Base-by-base conservation (phyloP, 2,113 vertebrate genomes). In the Tetrax tetrax region DNA sequence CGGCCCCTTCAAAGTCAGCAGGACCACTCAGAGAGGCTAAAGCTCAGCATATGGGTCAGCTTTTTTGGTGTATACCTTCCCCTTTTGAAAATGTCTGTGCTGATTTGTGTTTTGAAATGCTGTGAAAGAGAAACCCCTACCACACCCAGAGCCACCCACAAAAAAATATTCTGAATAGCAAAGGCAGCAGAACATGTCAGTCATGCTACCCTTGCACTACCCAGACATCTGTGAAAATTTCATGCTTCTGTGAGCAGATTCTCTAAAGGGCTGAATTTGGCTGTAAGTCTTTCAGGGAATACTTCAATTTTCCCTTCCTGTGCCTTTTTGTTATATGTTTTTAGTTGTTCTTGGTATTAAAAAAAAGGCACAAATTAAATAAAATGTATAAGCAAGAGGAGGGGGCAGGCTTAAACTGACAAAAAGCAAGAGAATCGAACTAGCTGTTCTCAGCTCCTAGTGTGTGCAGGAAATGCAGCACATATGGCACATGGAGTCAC, bases 161-260 rank as follows among this genome's bases (percentile, higher is more conserved):
- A 60, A 38, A 60, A 89, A 87, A 71, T 85, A 77, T 51, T 87
- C 64, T 77, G 86, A 89, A 82, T 74, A 71, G 59, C 83, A 45
- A 80, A 68, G 88, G 21, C 63, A 90, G 88, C 63, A 75, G 88
- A 87, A 93, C 60, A 63, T 65, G 89, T 87, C 71, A 66, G 64
- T 93, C 63, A 77, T 56, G 64, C 72, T 81, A 70, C 56, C 37
- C 69, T 90, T 76, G 83, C 25, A 11, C 80, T 80, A 37, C 48
- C 37, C 82, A 78, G 91, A 95, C 91, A 95, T 97, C 87, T 96
- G 96, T 92, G 95, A 93, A 95, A 92, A 96, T 95, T 89, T 96
- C 85, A 95, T 71, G 94, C 91, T 90, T 93, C 92, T 56, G n/a
- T 93, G 91, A 96, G 64, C 84, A 93, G 89, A 93, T 88, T 69